Evolutionary conservation across 2,113 vertebrate species (phyloP).

Genomic region (Oriolus oriolus): DNA sequence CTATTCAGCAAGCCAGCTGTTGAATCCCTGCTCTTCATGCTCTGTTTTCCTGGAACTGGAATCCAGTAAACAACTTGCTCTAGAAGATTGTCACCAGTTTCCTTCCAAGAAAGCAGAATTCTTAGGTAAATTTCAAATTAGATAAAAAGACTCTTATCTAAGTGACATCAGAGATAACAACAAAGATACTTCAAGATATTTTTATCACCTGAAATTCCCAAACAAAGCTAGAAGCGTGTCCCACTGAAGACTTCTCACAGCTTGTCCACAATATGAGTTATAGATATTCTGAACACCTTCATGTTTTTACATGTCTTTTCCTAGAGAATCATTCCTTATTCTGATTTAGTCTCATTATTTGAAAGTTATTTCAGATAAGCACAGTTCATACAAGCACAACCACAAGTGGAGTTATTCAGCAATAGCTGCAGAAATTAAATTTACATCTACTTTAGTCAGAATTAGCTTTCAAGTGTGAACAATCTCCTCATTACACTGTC

Average conservation of each 20-base stretch:
- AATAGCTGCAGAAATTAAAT: slow-evolving; percentile 16
- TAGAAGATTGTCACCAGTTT: background rate
- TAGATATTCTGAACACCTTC: background rate
- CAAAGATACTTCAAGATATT: background rate
- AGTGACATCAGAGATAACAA: background rate
- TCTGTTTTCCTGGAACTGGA: background rate
- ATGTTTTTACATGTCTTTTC: background rate
- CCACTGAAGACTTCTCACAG: background rate
- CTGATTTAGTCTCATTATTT: background rate
- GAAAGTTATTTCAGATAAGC: background rate
- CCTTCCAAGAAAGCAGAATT: background rate
- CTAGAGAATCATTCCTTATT: background rate
- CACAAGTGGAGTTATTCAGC: background rate
- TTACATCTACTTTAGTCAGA: background rate
- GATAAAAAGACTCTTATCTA: background rate
- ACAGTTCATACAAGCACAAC: background rate
- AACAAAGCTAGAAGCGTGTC: background rate
- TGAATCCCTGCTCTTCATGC: background rate
- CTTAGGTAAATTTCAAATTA: background rate
- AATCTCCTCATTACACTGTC: background rate
- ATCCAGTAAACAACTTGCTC: background rate
- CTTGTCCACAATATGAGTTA: background rate
- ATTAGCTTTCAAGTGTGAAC: slow-evolving; percentile 4
- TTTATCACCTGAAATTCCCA: background rate
- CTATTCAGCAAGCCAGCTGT: background rate